Base-by-base conservation (phyloP, 1,140 invertebrate genomes). In the Onthophagus taurus region DNA sequence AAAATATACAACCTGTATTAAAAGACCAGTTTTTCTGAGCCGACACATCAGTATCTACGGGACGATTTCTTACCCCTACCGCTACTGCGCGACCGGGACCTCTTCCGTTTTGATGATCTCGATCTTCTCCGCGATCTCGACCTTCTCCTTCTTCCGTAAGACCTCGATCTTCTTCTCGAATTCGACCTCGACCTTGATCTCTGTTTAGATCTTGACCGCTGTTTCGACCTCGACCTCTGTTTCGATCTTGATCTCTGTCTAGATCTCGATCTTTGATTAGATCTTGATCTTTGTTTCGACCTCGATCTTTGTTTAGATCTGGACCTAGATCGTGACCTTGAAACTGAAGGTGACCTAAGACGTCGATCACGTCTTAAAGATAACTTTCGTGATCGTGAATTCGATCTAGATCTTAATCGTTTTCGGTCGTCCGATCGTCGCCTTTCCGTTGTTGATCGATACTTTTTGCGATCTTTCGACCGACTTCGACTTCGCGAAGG, bases 11-110 rank as follows among this genome's bases (percentile, higher is more conserved):
- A 49, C 46, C 47, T 44, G 43, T 29, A 41, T n/a, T n/a, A 8
- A n/a, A n/a, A n/a, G n/a, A n/a, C n/a, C n/a, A n/a, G n/a, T n/a
- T n/a, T n/a, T 16, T 20, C 9, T 14, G 14, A n/a, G 39, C 17
- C 12, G 31, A 16, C 23, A 13, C 30, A 39, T 48, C 52, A 60
- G 44, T 54, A 53, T 51, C 58, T 54, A n/a, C n/a, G n/a, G 44
- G 52, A 49, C 35, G 58, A 59, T 46, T 52, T 57, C 58, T 60
- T 60, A 58, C 56, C 56, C 55, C 58, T 55, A 36, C 50, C 48
- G 43, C 52, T 35, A 26, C 47, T 52, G 18, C 52, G 50, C 20
- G 48, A 49, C 23, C 31, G 17, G 18, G 50, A 57, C 44, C 54
- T 52, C 7, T 48, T 53, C 29, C 48, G 31, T 4, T 44, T 42